Base-by-base conservation (phyloP, 1,140 invertebrate species). In the Bombus balteatus region DNA sequence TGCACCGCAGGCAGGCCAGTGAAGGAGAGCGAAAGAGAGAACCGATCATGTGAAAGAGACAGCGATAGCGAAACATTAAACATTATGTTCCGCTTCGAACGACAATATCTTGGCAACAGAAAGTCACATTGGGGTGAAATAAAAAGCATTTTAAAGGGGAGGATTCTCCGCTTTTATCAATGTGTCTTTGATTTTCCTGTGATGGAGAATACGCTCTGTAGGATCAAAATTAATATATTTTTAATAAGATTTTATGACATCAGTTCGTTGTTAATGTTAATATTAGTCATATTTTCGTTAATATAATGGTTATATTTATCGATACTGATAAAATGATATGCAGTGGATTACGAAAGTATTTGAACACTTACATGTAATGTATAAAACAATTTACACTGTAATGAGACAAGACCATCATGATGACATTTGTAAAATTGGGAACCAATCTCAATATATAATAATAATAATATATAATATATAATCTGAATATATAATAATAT, bases 161-260 rank as follows among this genome's bases (percentile, higher is more conserved):
- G 28, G 15, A 32, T 8, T 32, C 18, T n/a, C 1, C 12, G 22
- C 28, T 77, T 77, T 25, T 32, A 5, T 22, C 9, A 1, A 12
- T 41, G n/a, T 39, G 3, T 4, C 2, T 76, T 15, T 59, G 3
- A 39, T 28, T 15, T 18, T 5, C 12, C 2, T 15, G 6, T 25
- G 4, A 28, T 15, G 25, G 25, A n/a, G 1, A 62, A 25, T 10
- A 9, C 28, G 15, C 1, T 2, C 0, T 1, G 1, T 41, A 1
- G 4, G 3, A 22, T 43, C 12, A 62, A 77, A 65, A 25, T 41
- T 62, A n/a, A 8, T 39, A 13, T 12, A 32, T 28, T 62, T 59
- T 65, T n/a, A 65, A 77, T n/a, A n/a, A 8, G 13, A 22, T 3
- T 77, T 22, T 8, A 2, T 32, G 15, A 22, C 22, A 25, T 37